Evolutionary conservation across 2,113 vertebrate species (phyloP).

Genomic region (Ochotona princeps): DNA sequence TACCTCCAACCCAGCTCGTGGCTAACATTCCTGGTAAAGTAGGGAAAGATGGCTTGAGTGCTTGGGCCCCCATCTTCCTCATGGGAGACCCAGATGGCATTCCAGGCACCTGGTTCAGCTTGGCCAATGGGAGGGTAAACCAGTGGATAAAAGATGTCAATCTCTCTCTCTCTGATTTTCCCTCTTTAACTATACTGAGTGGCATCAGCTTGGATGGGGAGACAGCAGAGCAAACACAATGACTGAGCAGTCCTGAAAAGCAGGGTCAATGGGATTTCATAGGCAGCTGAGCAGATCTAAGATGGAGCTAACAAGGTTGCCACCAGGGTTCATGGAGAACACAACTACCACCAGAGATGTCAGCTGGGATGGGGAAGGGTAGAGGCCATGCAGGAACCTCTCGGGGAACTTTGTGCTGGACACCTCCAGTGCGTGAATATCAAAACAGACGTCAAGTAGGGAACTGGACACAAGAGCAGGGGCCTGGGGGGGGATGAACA

Average conservation of each 20-base stretch:
- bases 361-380: neutral
- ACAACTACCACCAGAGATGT: neutral
- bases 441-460: neutral
- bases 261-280: neutral
- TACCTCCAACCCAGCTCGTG: no score
- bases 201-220: neutral
- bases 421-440: neutral
- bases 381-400: neutral
- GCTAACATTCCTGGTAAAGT: no score
- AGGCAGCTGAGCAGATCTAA: neutral
- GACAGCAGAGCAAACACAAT: neutral
- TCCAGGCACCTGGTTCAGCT: no score
- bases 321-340: neutral
- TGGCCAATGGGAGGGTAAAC: no score
- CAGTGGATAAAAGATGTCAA: no score
- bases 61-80: no score
- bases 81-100: no score
- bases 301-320: neutral
- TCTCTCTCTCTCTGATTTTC: no score
- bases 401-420: neutral
- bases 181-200: no score
- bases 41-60: no score
- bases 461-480: neutral
- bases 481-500: neutral
- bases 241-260: neutral